Percentiles rank a stretch among this genome's conserved stretches.
phyloP scores from a whole-genome alignment of 2,113 vertebrate genomes.

The Austrofundulus limnaeus region DNA sequence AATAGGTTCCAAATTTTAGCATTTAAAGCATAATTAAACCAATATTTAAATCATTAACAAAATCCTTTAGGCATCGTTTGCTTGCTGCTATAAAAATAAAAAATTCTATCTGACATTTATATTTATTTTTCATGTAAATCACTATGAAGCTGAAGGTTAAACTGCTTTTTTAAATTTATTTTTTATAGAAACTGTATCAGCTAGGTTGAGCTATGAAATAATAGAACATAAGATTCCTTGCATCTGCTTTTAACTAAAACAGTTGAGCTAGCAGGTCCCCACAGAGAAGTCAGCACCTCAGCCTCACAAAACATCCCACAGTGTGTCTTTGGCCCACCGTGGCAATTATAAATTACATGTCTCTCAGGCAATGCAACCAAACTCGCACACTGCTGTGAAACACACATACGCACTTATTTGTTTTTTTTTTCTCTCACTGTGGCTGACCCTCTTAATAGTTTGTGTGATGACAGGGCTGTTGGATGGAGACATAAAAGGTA shows the following conservation, averaged over 20 bases:
- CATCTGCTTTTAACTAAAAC: conserved; percentile 35
- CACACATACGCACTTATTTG: conserved; percentile 12
- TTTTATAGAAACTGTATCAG: not conserved
- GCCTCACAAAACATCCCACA: conserved; percentile 18
- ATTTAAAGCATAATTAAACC: not conserved
- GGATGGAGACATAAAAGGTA: conserved; percentile 27
- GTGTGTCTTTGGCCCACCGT: conserved; percentile 30
- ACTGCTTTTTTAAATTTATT: conserved; percentile 5
- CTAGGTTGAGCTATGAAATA: conserved; percentile 12
- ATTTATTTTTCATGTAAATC: not conserved
- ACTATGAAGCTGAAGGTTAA: not conserved
- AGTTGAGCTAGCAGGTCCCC: conserved; percentile 11
- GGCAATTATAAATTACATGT: conserved; percentile 46
- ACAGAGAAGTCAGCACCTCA: conserved; percentile 29
- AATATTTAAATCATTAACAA: too few relatives aligned
- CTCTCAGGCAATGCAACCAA: conserved; percentile 17
- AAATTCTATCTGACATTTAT: not conserved
- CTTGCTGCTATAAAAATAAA: not conserved
- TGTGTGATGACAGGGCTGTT: conserved; percentile 39
- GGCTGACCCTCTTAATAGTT: conserved; percentile 26
- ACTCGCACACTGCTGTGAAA: conserved; percentile 14
- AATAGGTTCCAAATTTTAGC: not conserved
- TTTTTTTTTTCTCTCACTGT: conserved; percentile 42
- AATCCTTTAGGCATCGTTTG: not conserved
- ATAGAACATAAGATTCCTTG: conserved; percentile 17